Conservation (phyloP, 2,888 invertebrate genomes). For the Pachycephus smyrnensis region DNA sequence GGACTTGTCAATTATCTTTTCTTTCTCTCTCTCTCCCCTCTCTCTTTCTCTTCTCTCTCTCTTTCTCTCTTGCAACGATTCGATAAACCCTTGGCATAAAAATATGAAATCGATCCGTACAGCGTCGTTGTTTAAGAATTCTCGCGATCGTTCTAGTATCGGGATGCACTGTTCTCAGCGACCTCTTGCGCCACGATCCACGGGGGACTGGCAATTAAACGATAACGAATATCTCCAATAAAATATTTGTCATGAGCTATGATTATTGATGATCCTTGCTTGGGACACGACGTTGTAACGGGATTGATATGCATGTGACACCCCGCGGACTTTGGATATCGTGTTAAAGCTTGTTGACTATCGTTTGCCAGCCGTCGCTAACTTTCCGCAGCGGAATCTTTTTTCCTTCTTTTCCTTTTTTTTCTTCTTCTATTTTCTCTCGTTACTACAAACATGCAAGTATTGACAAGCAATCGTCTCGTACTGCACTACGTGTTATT, state of each 20-base stretch:
- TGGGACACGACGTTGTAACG: slow-evolving; percentile 21
- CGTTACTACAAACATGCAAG: neutral
- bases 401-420: neutral
- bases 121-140: neutral
- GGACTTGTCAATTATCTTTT: neutral
- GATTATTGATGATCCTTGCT: slow-evolving; percentile 38
- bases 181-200: slow-evolving; percentile 58
- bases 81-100: neutral
- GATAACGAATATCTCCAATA: slow-evolving; percentile 36
- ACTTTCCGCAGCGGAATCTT: slow-evolving; percentile 32
- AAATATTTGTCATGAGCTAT: slow-evolving; percentile 7
- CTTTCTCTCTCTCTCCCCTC: slow-evolving; percentile 13
- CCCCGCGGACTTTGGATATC: slow-evolving; percentile 38
- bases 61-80: neutral
- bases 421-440: neutral
- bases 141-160: neutral
- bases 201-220: slow-evolving; percentile 58
- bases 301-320: slow-evolving; percentile 37
- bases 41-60: neutral
- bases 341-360: slow-evolving; percentile 33
- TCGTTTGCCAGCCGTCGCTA: slow-evolving; percentile 25
- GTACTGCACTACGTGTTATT: neutral
- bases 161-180: slow-evolving; percentile 15
- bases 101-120: neutral
- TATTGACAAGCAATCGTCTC: neutral